Base-by-base conservation (phyloP, 2,113 vertebrate species). In the Miniopterus natalensis region DNA sequence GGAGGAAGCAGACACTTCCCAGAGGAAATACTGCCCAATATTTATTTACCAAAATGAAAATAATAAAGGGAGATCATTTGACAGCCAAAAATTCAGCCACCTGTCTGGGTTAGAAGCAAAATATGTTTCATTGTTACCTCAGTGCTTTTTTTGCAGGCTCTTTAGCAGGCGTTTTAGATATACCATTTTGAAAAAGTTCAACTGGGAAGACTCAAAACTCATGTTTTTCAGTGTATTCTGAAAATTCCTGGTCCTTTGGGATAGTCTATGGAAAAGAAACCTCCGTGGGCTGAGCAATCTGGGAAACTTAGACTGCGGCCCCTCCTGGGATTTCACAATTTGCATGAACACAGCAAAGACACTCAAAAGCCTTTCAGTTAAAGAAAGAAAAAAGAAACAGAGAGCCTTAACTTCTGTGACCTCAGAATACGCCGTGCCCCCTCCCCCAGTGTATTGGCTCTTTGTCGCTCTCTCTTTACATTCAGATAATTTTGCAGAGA, bases 41-140 rank as follows among this genome's bases (percentile, higher is more conserved):
- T 84, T 29, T 88, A 75, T 85, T 94, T 94, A 88, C 78, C 74
- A 71, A 90, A 84, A 2, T 13, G 49, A 51, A 31, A 80, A 70
- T 47, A 57, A 45, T 57, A 23, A 77, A 21, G 5, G 55, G 31
- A 63, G 29, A 29, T 81, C 18, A 63, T 71, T 36, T 84, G 65
- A 87, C 25, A 66, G 80, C 63, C 31, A 6, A 5, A 85, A 59
- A 36, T n/a, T 9, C 7, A 42, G 84, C 68, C 8, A 2, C 23
- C 21, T 3, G 17, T 20, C 2, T 3, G 3, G 21, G 17, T n/a
- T 89, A 75, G 73, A 90, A 36, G 47, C 84, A 40, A 73, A 61
- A 23, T 55, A 0, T n/a, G 27, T 93, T 93, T 87, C 36, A 8
- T 55, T 40, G 18, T 71, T 47, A n/a, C 17, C 25, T 78, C 8